Conservation (phyloP, 1,140 invertebrate species). For the Zaprionus camerounensis region DNA sequence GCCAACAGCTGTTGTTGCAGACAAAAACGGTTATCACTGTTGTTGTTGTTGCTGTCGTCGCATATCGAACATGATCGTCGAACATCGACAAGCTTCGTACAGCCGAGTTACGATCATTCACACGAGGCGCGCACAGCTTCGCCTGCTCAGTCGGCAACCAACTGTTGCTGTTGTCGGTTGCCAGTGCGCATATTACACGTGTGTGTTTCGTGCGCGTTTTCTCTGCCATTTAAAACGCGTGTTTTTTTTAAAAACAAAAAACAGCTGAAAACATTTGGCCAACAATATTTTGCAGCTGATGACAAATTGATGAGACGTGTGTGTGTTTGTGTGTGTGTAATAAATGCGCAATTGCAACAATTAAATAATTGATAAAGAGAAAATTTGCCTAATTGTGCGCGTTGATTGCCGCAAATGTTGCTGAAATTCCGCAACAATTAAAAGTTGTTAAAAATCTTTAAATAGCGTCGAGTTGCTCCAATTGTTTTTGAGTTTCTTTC, state of each 20-base stretch:
- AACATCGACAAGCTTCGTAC: slow-evolving; percentile 24
- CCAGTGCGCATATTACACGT: neutral
- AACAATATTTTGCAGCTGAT: slow-evolving; percentile 47
- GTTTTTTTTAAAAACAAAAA: slow-evolving; percentile 6
- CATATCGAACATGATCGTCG: slow-evolving; percentile 43
- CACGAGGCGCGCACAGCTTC: slow-evolving; percentile 13
- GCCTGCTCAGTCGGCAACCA: slow-evolving; percentile 67
- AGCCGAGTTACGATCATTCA: slow-evolving; percentile 36
- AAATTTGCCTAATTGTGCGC: slow-evolving; percentile 63
- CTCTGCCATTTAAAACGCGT: neutral
- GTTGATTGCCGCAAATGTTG: slow-evolving; percentile 76
- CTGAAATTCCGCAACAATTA: slow-evolving; percentile 75
- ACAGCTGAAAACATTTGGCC: slow-evolving; percentile 40
- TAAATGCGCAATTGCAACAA: slow-evolving; percentile 26
- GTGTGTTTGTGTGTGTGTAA: slow-evolving; percentile 20
- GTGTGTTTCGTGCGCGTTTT: slow-evolving; percentile 8
- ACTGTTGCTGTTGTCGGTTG: slow-evolving; percentile 70
- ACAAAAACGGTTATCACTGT: slow-evolving; percentile 16
- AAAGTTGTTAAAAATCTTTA: slow-evolving; percentile 48
- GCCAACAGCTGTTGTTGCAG: slow-evolving; percentile 37
- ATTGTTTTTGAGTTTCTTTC: slow-evolving; percentile 43
- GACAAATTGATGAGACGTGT: slow-evolving; percentile 34
- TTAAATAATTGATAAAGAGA: slow-evolving; percentile 29
- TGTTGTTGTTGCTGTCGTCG: neutral
- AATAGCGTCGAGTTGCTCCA: slow-evolving; percentile 55